phyloP scores from a whole-genome alignment of 1,140 invertebrate species.

The Pseudomyrmex flavicornis region DNA sequence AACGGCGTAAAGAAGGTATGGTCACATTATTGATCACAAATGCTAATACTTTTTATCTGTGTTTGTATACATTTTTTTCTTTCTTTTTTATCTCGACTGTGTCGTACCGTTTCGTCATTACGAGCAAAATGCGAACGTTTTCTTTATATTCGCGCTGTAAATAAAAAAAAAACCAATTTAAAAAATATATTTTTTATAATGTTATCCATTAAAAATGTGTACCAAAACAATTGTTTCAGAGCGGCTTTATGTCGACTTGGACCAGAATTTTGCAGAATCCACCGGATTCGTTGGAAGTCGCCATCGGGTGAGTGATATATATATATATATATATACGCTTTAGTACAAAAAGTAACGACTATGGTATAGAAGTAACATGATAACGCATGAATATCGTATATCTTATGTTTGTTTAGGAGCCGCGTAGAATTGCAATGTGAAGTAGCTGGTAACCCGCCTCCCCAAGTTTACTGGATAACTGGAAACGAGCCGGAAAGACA shows the following conservation, averaged over 20 bases:
- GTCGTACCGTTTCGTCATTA: neutral
- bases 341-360: neutral
- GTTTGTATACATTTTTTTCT: neutral
- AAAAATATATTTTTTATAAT: neutral
- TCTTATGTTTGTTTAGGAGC: constrained; percentile 67
- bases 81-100: neutral
- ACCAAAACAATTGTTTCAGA: constrained; percentile 10
- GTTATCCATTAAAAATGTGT: neutral
- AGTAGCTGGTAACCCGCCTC: constrained; percentile 88
- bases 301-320: constrained; percentile 29
- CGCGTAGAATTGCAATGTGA: constrained; percentile 88
- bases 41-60: neutral
- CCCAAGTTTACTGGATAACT: constrained; percentile 89
- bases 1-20: neutral
- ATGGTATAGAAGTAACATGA: constrained; percentile 11
- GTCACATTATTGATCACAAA: neutral
- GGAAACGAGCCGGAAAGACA: constrained; percentile 87
- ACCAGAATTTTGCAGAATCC: constrained; percentile 59
- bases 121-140: neutral
- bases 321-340: neutral
- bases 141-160: neutral
- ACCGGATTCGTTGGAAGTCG: constrained; percentile 40
- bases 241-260: constrained; percentile 37
- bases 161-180: neutral
- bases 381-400: neutral